Conservation (phyloP, 2,888 invertebrate genomes). For the Phengaris alcon region DNA sequence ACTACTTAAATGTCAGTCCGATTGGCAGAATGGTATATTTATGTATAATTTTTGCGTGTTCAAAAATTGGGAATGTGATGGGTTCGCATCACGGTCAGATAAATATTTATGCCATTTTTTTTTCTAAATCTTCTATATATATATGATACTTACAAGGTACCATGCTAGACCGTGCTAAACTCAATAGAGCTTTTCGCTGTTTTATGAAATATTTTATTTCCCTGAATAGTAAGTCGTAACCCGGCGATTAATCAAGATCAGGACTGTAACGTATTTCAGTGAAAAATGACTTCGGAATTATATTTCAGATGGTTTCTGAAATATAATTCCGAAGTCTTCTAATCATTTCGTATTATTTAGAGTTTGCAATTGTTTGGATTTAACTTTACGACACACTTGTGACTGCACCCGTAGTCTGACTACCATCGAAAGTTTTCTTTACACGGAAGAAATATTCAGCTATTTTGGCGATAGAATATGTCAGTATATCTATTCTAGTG, state of each 20-base stretch:
- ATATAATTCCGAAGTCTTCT: neutral
- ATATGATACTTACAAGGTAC: too few species aligned
- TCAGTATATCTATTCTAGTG: too few species aligned
- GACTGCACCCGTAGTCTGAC: neutral
- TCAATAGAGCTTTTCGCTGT: neutral
- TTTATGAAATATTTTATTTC: neutral
- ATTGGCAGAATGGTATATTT: too few species aligned
- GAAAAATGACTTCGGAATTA: conserved; percentile 1
- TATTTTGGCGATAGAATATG: too few species aligned
- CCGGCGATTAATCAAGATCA: conserved; percentile 5
- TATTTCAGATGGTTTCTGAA: neutral
- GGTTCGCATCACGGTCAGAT: too few species aligned
- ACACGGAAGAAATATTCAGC: too few species aligned
- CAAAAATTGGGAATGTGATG: too few species aligned
- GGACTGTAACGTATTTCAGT: conserved; percentile 6
- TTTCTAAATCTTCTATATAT: too few species aligned
- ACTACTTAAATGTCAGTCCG: too few species aligned
- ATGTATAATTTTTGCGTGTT: too few species aligned
- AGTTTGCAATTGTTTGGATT: neutral
- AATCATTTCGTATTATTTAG: neutral
- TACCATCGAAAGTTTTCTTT: neutral
- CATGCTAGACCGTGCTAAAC: neutral
- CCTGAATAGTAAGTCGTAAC: conserved; percentile 3
- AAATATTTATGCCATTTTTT: too few species aligned
- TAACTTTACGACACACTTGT: neutral